phyloP scores from a whole-genome alignment of 2,888 invertebrate genomes.

The Pseudoips prasinana region DNA sequence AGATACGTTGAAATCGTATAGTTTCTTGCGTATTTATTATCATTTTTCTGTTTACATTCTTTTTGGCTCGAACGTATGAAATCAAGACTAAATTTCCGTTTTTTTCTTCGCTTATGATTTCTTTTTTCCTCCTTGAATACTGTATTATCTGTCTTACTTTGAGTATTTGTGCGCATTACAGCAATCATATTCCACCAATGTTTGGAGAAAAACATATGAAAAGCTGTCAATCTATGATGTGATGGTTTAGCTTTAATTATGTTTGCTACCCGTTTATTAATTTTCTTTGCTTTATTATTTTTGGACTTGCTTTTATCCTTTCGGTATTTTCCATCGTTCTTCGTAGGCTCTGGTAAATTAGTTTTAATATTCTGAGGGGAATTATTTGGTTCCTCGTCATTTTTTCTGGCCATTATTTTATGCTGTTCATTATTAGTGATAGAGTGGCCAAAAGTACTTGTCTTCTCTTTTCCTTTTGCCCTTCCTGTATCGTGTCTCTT shows the following conservation, averaged over 20 bases:
- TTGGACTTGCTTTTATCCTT: slow-evolving; percentile 7
- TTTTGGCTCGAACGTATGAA: slow-evolving; percentile 1
- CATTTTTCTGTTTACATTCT: slow-evolving; percentile 20
- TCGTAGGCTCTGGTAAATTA: slow-evolving; percentile 4
- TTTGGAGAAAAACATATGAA: slow-evolving; percentile 22
- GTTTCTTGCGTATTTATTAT: slow-evolving; percentile 36
- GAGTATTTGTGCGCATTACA: too few species aligned
- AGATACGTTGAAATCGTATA: slow-evolving; percentile 45
- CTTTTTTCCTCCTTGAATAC: slow-evolving; percentile 15
- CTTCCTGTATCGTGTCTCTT: too few species aligned
- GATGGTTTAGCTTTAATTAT: slow-evolving; percentile 12
- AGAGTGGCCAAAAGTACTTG: too few species aligned
- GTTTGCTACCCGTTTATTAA: slow-evolving; percentile 10
- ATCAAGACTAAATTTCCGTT: slow-evolving; percentile 15
- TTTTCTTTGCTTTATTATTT: slow-evolving; percentile 7
- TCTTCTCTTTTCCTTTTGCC: too few species aligned
- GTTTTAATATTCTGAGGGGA: too few species aligned
- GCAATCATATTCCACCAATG: too few species aligned
- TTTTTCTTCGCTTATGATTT: slow-evolving; percentile 54
- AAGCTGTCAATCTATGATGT: slow-evolving; percentile 6
- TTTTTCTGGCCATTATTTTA: too few species aligned
- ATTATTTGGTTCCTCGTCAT: too few species aligned
- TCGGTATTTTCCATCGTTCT: neutral
- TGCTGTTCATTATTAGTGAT: too few species aligned
- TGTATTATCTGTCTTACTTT: slow-evolving; percentile 13